Evolutionary conservation across 2,113 vertebrate genomes (phyloP).

Genomic region (Cynocephalus volans): DNA sequence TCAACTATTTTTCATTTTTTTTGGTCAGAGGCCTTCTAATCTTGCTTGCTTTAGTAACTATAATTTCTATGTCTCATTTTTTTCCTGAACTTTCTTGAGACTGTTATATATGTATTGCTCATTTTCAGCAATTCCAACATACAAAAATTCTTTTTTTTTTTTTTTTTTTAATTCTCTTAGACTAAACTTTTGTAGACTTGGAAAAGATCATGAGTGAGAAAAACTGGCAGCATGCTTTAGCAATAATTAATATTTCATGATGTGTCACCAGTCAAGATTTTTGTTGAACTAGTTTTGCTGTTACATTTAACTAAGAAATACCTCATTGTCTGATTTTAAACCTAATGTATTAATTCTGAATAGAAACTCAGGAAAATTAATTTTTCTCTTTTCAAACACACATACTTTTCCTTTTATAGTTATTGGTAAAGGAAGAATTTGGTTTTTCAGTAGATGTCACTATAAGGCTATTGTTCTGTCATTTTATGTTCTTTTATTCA

Average conservation of each 20-base stretch:
- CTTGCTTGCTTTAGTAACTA: neutral
- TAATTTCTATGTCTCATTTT: neutral
- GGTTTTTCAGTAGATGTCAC: conserved; percentile 87
- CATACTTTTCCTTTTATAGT: neutral
- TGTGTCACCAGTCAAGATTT: neutral
- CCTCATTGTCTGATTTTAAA: neutral
- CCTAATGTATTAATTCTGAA: neutral
- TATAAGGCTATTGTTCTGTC: conserved; percentile 73
- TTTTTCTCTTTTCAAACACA: neutral
- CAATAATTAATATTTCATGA: neutral
- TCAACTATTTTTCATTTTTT: neutral
- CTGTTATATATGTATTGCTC: neutral
- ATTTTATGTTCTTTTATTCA: neutral
- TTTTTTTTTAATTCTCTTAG: neutral
- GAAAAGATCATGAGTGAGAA: neutral
- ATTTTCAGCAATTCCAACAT: neutral
- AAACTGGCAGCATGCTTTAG: neutral
- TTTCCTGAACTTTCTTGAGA: neutral
- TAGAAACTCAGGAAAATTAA: neutral
- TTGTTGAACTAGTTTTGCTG: neutral
- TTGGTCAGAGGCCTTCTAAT: neutral
- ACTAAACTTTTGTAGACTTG: neutral
- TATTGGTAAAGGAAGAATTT: neutral
- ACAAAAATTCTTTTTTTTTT: neutral
- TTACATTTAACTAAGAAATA: neutral